Base-by-base conservation (phyloP, 2,113 vertebrate species). In the Thomomys bottae region DNA sequence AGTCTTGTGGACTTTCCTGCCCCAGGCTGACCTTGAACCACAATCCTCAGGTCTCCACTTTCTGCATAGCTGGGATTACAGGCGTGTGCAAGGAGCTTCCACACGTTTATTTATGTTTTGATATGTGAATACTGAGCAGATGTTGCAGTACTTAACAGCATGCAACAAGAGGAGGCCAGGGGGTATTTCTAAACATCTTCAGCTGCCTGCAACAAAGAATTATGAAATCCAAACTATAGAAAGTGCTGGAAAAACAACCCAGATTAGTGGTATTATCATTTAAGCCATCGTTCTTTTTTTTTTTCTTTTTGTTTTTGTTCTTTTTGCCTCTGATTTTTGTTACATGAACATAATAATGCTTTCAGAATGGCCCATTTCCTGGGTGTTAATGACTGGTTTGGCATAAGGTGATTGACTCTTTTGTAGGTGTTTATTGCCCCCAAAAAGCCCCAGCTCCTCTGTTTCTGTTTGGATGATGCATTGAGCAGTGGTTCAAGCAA, bases 311-410 rank as follows among this genome's bases (percentile, higher is more conserved):
- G 14, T 15, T 54, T 54, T 54, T 15, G 14, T 15, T 54, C 11
- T 45, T 45, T 94, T 86, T 88, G 63, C 64, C 75, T 75, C 79
- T 94, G 57, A 75, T 83, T 93, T 89, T 95, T 89, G 88, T 95
- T 93, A 94, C 64, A 86, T 84, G 95, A 92, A 88, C 61, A 72
- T 32, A 77, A 85, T 91, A 88, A 95, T 88, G 86, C 73, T 89
- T 90, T 94, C 64, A 66, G 92, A 95, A 76, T 64, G 21, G 90
- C 91, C 88, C 75, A 94, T 93, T 88, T 91, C 83, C 90, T 90
- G 76, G 89, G 91, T 94, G 72, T 83, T 96, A 94, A 96, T 90
- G 95, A 94, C 80, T 73, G 54, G 89, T 82, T 91, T 95, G 89
- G 87, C 93, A 72, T 76, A 83, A 90, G 75, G 79, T 71, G 84